Percentiles rank a stretch among this genome's conserved stretches.
Conservation (phyloP, 2,797 vertebrate species). For the Pagetopsis macropterus region DNA sequence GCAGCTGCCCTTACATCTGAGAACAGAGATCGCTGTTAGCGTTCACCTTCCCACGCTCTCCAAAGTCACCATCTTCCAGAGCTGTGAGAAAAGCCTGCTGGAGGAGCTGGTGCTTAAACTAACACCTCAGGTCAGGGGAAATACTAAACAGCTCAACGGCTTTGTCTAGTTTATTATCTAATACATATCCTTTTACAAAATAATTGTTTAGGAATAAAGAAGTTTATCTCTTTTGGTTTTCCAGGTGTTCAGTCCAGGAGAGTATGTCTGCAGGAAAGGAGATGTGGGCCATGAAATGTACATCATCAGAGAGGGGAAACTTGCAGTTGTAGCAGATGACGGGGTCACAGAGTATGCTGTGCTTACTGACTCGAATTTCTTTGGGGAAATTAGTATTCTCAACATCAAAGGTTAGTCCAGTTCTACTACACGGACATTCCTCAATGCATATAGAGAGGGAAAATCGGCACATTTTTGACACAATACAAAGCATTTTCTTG, state of each 20-base stretch:
- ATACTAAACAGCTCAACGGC: neutral
- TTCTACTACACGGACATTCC: neutral
- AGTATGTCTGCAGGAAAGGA: conserved; percentile 93
- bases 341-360: conserved; percentile 90
- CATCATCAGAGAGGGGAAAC: conserved; percentile 91
- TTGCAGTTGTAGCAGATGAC: conserved; percentile 93
- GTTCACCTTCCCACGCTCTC: conserved; percentile 91
- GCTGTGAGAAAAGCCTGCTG: conserved; percentile 90
- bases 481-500: neutral
- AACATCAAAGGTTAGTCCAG: conserved; percentile 89
- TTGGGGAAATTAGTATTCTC: conserved; percentile 97
- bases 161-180: neutral
- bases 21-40: conserved; percentile 89
- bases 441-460: neutral
- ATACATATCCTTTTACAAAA: neutral
- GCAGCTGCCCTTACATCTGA: conserved; percentile 86
- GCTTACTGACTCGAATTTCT: conserved; percentile 91
- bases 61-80: conserved; percentile 92
- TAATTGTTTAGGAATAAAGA: neutral
- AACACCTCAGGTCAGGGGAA: conserved; percentile 84
- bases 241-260: conserved; percentile 92
- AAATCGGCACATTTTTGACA: neutral
- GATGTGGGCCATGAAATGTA: conserved; percentile 96
- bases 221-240: conserved; percentile 12
- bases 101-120: conserved; percentile 92